Base-by-base conservation (phyloP, 2,113 vertebrate genomes). In the Entomyzon cyanotis region DNA sequence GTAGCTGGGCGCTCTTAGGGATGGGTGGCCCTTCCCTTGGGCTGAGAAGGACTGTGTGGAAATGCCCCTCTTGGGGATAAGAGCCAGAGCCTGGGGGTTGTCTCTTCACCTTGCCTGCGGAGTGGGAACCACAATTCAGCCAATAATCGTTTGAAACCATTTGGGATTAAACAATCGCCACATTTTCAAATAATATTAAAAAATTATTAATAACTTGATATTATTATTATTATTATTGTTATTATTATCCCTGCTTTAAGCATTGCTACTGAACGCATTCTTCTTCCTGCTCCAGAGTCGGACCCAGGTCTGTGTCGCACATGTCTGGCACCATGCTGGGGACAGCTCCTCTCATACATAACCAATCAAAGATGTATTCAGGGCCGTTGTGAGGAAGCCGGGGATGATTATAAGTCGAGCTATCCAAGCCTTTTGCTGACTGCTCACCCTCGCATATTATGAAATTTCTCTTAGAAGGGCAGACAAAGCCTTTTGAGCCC, bases 311-410 rank as follows among this genome's bases (percentile, higher is more conserved):
- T 95, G 95, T 49, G 80, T 93, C 53, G 16, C 96, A 97, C 94
- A 97, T 97, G 97, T 95, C 97, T 97, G 97, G 96, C 97, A 97
- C 96, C 97, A 98, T 47, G 94, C 96, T 97, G 98, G 84, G 96
- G 93, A 93, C 39, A 78, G 96, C 97, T 97, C 96, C 94, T 96
- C 97, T 97, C 97, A 97, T 96, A 97, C 95, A 93, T 94, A 98
- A 98, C 97, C 97, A 98, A 98, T 98, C 98, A 98, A 97, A 98
- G 97, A 97, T 92, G 96, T 78, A 98, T 98, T 98, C 97, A 98
- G 94, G 94, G 96, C 92, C 52, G 94, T 98, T 97, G 96, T 98
- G 95, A 96, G 95, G 91, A 91, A 92, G 81, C 90, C 8, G 5
- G 39, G 80, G 73, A 93, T 96, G 97, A 91, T 95, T 95, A 88